Evolutionary conservation across 1,140 invertebrate genomes (phyloP).

Genomic region (Epicauta chinensis): DNA sequence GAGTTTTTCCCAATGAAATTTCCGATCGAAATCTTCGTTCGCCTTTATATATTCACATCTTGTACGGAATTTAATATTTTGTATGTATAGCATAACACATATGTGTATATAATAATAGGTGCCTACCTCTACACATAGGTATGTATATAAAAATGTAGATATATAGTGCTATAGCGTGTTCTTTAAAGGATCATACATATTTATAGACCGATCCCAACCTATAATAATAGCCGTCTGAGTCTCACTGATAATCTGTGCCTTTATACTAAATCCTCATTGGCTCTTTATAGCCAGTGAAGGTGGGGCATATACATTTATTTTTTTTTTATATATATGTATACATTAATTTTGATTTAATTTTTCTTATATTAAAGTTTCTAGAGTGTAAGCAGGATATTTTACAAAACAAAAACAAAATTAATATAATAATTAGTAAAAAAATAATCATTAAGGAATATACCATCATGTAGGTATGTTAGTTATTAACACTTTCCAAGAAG

Average conservation of each 20-base stretch:
- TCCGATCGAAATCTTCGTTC: too few species aligned
- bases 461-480: too few species aligned
- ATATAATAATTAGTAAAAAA: too few species aligned
- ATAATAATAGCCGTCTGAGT: constrained; percentile 36
- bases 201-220: constrained; percentile 37
- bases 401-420: too few species aligned
- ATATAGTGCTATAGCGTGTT: constrained; percentile 30
- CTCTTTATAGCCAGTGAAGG: constrained; percentile 12
- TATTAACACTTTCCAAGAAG: too few species aligned
- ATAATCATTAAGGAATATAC: too few species aligned
- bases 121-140: neutral
- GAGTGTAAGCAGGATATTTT: too few species aligned
- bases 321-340: too few species aligned
- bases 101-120: neutral
- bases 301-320: constrained; percentile 30
- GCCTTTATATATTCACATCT: too few species aligned
- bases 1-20: too few species aligned
- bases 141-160: neutral
- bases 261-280: constrained; percentile 30
- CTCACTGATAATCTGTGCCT: constrained; percentile 32
- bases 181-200: constrained; percentile 35
- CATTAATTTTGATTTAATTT: constrained; percentile 22
- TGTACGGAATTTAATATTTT: too few species aligned
- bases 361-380: neutral
- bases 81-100: too few species aligned